Conservation (phyloP, 2,113 vertebrate species). For the Xenopus borealis region DNA sequence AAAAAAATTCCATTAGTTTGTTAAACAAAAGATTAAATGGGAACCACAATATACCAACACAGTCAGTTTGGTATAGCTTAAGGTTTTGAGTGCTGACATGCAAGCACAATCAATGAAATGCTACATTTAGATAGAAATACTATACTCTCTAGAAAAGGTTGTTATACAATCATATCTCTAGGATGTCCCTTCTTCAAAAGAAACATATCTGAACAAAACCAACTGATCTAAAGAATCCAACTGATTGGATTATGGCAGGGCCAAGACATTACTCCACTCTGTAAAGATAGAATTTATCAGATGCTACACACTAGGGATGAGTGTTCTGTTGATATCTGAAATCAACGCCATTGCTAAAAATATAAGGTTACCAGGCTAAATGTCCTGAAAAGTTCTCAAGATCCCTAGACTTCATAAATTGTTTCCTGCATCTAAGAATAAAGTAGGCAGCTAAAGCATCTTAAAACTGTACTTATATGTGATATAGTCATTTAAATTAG, state of each 20-base stretch:
- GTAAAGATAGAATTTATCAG: constrained; percentile 12
- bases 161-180: constrained; percentile 6
- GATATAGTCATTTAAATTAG: constrained; percentile 64
- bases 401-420: neutral
- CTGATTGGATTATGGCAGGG: constrained; percentile 16
- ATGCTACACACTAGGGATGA: constrained; percentile 11
- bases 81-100: neutral
- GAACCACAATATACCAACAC: too few species aligned
- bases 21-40: too few species aligned
- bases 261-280: neutral
- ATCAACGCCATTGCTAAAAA: constrained; percentile 19
- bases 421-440: neutral
- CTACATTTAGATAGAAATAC: constrained; percentile 1
- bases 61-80: neutral
- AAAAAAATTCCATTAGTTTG: too few species aligned
- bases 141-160: neutral
- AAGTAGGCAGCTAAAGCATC: constrained; percentile 33
- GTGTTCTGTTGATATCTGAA: constrained; percentile 9
- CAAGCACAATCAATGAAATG: neutral
- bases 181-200: constrained; percentile 5
- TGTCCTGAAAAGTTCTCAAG: constrained; percentile 4
- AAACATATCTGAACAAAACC: constrained; percentile 1
- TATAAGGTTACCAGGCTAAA: constrained; percentile 20
- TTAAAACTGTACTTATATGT: constrained; percentile 51
- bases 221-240: constrained; percentile 1